These are phyloP conservation scores for Urophycis tenuis DNA, from an alignment of 2,797 vertebrate genomes.

Conservation along the genomic window DNA sequence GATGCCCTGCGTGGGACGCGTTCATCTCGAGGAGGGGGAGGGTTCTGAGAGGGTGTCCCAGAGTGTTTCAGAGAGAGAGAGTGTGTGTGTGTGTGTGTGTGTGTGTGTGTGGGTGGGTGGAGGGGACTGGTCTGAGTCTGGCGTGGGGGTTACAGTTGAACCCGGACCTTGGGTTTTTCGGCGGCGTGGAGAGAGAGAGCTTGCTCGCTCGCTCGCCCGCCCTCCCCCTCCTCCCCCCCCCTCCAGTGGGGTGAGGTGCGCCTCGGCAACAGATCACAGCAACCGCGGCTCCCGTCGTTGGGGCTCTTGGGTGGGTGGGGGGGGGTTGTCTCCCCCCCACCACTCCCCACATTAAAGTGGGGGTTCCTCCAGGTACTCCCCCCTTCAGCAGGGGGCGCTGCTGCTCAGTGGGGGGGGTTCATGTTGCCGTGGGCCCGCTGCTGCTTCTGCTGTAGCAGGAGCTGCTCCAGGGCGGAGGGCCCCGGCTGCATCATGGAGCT, in stretches of 20 bases:
- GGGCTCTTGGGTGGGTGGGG: not conserved
- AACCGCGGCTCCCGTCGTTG: not conserved
- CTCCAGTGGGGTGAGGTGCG: not conserved
- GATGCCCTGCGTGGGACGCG: not conserved
- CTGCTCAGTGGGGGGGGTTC: constrained; percentile 96
- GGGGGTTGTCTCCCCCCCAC: not conserved
- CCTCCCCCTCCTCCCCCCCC: not conserved
- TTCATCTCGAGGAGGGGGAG: not conserved
- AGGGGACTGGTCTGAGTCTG: not conserved
- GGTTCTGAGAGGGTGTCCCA: not conserved
- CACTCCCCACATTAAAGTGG: not conserved
- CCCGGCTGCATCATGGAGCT: constrained; percentile 99
- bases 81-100: not conserved
- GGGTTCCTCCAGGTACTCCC: not conserved
- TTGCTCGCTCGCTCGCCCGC: not conserved
- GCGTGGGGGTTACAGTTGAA: not conserved
- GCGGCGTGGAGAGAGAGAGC: not conserved
- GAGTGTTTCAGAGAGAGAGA: not conserved
- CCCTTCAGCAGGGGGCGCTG: not conserved
- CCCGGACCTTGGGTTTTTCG: not conserved
- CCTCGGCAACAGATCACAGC: not conserved
- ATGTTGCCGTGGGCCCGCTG: constrained; percentile 83
- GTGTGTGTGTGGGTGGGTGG: not conserved
- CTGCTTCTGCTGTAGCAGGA: constrained; percentile 98
- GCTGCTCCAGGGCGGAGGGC: constrained; percentile 98